phyloP scores from a whole-genome alignment of 2,797 vertebrate species.

The Labeo calbasu region DNA sequence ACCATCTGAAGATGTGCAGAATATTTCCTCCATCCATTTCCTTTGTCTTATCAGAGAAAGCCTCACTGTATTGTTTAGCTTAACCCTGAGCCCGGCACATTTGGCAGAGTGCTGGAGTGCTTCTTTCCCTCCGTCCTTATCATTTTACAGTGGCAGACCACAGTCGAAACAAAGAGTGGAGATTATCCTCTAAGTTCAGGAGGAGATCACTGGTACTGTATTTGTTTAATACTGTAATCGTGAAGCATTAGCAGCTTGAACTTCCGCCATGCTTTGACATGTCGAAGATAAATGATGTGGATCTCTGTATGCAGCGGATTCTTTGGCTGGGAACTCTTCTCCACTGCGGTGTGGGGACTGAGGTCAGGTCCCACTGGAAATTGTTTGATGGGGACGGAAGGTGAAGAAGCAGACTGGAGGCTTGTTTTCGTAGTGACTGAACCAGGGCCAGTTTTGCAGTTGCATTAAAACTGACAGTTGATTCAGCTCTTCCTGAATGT shows the following conservation, averaged over 20 bases:
- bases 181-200: conserved; percentile 34
- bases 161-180: conserved; percentile 17
- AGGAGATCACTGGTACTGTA: conserved; percentile 16
- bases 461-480: conserved; percentile 20
- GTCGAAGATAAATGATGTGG: conserved; percentile 45
- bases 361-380: conserved; percentile 51
- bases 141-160: conserved; percentile 29
- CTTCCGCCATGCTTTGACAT: conserved; percentile 20
- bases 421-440: conserved; percentile 34
- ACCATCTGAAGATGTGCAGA: conserved; percentile 57
- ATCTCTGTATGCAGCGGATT: conserved; percentile 35
- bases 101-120: conserved; percentile 1
- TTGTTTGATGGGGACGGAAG: conserved; percentile 47
- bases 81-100: conserved; percentile 26
- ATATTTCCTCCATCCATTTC: conserved; percentile 58
- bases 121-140: conserved; percentile 24
- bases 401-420: conserved; percentile 43
- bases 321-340: conserved; percentile 51
- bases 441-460: conserved; percentile 14
- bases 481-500: conserved; percentile 40
- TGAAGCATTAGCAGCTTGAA: conserved; percentile 27
- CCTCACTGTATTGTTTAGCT: conserved; percentile 39
- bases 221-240: conserved; percentile 48
- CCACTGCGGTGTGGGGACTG: conserved; percentile 21
- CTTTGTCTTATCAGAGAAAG: conserved; percentile 57